These are phyloP conservation scores for Drosophila tripunctata DNA, from an alignment of 2,888 invertebrate species.

Conservation along the genomic window DNA sequence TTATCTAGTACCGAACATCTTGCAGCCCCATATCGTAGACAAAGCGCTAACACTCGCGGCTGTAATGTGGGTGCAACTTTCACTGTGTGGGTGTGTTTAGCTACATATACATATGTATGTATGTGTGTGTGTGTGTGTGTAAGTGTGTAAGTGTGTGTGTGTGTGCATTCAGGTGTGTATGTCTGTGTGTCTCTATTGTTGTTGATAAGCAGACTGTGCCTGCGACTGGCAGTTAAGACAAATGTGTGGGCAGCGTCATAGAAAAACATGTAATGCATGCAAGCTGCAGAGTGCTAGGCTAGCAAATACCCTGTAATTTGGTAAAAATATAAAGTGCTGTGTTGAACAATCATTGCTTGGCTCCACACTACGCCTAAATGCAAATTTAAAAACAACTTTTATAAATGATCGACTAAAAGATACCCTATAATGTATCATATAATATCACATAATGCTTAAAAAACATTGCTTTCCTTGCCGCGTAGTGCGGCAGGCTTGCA, in stretches of 20 bases:
- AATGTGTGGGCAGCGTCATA: slow-evolving; percentile 21
- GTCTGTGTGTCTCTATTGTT: slow-evolving; percentile 7
- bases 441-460: neutral
- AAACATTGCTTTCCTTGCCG: neutral
- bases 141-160: slow-evolving; percentile 1
- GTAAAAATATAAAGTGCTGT: neutral
- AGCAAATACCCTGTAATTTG: neutral
- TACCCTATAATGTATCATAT: neutral
- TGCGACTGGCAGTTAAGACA: slow-evolving; percentile 28
- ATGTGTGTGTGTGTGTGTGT: slow-evolving; percentile 12
- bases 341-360: neutral
- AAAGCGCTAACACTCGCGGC: neutral
- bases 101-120: neutral
- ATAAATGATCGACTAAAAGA: neutral
- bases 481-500: too few relatives aligned
- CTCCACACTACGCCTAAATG: neutral
- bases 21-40: neutral
- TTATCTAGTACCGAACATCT: neutral
- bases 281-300: neutral
- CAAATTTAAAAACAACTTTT: too few relatives aligned
- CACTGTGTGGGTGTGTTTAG: slow-evolving; percentile 7
- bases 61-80: slow-evolving; percentile 7
- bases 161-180: neutral
- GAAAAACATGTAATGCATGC: neutral
- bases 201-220: slow-evolving; percentile 41